Conservation (phyloP, 2,888 invertebrate species). For the Polia nebulosa region DNA sequence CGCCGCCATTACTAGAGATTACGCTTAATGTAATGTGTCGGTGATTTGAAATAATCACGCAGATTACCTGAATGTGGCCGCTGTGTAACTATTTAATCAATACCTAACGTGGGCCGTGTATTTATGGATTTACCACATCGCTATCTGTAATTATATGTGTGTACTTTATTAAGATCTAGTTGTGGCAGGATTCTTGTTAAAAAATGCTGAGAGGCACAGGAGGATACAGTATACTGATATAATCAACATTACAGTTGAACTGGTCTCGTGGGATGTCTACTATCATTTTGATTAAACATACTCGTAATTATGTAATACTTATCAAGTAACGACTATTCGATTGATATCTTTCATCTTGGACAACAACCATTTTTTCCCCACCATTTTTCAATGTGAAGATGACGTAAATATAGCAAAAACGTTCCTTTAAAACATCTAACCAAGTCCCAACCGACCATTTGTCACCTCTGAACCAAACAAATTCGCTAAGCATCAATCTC, state of each 20-base stretch:
- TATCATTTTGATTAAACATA: not conserved
- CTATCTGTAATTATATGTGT: conserved; percentile 49
- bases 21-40: conserved; percentile 88
- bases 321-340: conserved; percentile 2
- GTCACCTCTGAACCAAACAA: conserved; percentile 54
- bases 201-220: conserved; percentile 12
- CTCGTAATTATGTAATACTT: no score
- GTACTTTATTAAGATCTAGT: conserved; percentile 50
- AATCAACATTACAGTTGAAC: conserved; percentile 13
- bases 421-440: conserved; percentile 4
- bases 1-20: conserved; percentile 87
- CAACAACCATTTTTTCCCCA: not conserved
- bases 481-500: conserved; percentile 59
- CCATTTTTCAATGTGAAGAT: not conserved
- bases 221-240: conserved; percentile 12
- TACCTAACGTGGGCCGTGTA: conserved; percentile 68
- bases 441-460: conserved; percentile 35
- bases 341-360: not conserved
- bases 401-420: not conserved
- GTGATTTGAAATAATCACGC: conserved; percentile 90
- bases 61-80: conserved; percentile 81
- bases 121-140: conserved; percentile 56
- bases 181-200: conserved; percentile 2
- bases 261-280: conserved; percentile 9
- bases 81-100: conserved; percentile 84